Percentiles rank a stretch among this genome's conserved stretches.
phyloP scores from a whole-genome alignment of 2,797 vertebrate species.

The Notoglanidium macrostoma region DNA sequence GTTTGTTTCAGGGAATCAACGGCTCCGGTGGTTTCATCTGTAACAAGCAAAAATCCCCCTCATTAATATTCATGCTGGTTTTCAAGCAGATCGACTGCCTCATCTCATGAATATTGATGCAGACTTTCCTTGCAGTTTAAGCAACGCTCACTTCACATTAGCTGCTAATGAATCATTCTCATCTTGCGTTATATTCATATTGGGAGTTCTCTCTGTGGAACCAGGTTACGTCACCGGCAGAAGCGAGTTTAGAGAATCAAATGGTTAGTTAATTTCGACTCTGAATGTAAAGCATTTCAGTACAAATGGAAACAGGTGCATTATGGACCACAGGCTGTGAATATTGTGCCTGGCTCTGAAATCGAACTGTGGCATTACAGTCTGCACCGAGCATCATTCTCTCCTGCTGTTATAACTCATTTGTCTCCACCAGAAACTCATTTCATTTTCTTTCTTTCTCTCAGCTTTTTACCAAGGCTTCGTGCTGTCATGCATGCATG shows the following conservation, averaged over 20 bases:
- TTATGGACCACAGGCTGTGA: conserved; percentile 17
- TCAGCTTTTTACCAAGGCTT: neutral
- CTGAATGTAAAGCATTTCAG: conserved; percentile 11
- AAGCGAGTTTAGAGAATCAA: neutral
- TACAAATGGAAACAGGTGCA: conserved; percentile 26
- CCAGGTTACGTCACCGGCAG: neutral
- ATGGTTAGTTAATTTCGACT: neutral
- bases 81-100: conserved; percentile 25
- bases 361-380: neutral
- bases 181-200: conserved; percentile 16
- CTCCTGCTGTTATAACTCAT: conserved; percentile 11
- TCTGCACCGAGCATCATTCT: neutral
- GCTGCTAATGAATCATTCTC: conserved; percentile 22
- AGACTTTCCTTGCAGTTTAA: conserved; percentile 29
- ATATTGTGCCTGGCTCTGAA: neutral
- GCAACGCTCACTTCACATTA: conserved; percentile 28
- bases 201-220: conserved; percentile 1
- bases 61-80: conserved; percentile 31
- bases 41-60: neutral
- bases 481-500: neutral
- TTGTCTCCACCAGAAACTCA: neutral
- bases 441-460: neutral
- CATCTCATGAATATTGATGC: conserved; percentile 39
- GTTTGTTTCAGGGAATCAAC: conserved; percentile 14
- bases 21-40: neutral